Evolutionary conservation across 2,113 vertebrate genomes (phyloP).

Genomic region (Archilochus colubris): DNA sequence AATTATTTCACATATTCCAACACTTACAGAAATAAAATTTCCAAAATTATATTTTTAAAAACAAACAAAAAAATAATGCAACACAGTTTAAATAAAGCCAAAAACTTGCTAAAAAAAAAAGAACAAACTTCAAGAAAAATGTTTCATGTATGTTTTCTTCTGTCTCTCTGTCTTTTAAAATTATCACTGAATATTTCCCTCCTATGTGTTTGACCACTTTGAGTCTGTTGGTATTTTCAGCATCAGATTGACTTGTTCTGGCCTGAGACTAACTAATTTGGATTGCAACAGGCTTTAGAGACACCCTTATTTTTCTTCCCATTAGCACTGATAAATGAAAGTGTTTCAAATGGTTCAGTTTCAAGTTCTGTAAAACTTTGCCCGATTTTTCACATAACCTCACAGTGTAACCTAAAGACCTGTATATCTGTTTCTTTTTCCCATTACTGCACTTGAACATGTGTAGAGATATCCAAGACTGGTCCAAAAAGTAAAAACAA

Average conservation of each 20-base stretch:
- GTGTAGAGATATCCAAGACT: neutral
- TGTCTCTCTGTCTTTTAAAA: neutral
- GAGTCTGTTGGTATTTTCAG: neutral
- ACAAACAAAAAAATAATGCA: neutral
- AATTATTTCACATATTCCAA: neutral
- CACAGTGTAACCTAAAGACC: neutral
- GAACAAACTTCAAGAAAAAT: neutral
- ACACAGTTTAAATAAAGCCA: neutral
- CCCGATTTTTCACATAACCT: neutral
- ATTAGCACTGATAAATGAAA: neutral
- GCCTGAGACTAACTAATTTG: neutral
- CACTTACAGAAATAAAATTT: neutral
- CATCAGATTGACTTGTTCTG: neutral
- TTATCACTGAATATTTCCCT: neutral
- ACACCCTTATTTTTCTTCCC: neutral
- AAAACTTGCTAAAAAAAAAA: neutral
- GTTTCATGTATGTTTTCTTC: neutral
- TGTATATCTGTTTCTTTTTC: neutral
- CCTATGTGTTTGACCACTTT: neutral
- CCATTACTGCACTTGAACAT: neutral
- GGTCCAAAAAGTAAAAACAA: neutral
- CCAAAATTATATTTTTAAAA: neutral
- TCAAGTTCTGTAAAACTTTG: neutral
- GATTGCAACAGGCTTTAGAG: neutral
- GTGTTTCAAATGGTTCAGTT: neutral